A percentile compares a stretch with the other conserved stretches of the same genome.
phyloP scores from a whole-genome alignment of 2,888 invertebrate species.

The Rotaria sp. region DNA sequence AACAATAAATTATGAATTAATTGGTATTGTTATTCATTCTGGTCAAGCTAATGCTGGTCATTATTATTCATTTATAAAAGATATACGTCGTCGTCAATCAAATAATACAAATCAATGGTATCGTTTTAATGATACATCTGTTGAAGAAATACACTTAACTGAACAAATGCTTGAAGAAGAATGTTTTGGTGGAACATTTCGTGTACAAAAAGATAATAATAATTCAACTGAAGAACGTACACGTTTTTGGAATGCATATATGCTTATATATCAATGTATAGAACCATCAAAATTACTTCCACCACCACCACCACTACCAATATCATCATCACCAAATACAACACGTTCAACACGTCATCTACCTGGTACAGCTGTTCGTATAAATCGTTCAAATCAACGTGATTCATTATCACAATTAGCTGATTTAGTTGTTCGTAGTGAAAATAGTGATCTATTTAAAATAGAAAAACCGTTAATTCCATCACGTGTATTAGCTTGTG shows the following conservation, averaged over 20 bases:
- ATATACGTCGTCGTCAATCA: constrained; percentile 45
- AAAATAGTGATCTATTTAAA: constrained; percentile 25
- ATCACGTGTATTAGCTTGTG: constrained; percentile 41
- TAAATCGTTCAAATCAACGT: not conserved
- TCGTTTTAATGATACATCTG: constrained; percentile 59
- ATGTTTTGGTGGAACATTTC: constrained; percentile 59
- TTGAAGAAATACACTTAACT: constrained; percentile 58
- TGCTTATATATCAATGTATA: constrained; percentile 57
- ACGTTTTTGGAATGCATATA: constrained; percentile 60
- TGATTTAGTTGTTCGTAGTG: constrained; percentile 33
- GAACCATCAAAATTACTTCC: constrained; percentile 14
- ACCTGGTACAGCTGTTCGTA: not conserved
- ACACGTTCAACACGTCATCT: not conserved
- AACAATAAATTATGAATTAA: constrained; percentile 55
- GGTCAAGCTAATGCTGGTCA: constrained; percentile 60
- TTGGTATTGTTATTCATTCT: constrained; percentile 59
- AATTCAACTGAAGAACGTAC: constrained; percentile 56
- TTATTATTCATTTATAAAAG: constrained; percentile 59
- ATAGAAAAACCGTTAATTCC: not conserved
- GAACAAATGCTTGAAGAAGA: constrained; percentile 56
- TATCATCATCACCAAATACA: not conserved
- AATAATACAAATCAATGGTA: constrained; percentile 56
- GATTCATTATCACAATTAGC: constrained; percentile 36
- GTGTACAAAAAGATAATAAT: constrained; percentile 55
- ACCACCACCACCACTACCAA: not conserved